Percentiles rank a stretch among this genome's conserved stretches.
Evolutionary conservation across 2,113 vertebrate species (phyloP).

Genomic region (Chrysemys picta): DNA sequence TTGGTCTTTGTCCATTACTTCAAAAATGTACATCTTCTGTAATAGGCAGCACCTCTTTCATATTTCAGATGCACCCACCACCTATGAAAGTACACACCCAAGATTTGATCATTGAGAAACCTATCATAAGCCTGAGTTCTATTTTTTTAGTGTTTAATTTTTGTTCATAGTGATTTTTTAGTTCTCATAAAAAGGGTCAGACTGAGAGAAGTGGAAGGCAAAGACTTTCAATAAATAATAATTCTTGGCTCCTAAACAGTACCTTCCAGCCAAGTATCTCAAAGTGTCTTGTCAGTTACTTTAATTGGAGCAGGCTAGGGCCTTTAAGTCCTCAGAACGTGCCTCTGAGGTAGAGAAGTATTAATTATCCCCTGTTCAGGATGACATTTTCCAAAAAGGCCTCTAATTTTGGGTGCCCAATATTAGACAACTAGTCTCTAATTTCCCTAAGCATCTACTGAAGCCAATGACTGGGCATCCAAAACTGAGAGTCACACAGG

Average conservation of each 20-base stretch:
- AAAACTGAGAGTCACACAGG: not conserved
- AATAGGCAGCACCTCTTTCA: not conserved
- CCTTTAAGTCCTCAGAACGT: not conserved
- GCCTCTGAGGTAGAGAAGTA: not conserved
- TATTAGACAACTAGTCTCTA: not conserved
- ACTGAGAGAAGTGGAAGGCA: not conserved
- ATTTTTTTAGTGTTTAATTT: not conserved
- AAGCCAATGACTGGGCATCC: not conserved
- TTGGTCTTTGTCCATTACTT: not conserved
- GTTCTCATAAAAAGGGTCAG: not conserved
- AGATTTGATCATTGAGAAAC: not conserved
- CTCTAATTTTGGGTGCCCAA: not conserved
- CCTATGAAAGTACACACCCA: not conserved
- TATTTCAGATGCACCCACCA: not conserved
- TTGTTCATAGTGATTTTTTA: not conserved
- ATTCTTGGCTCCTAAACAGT: not conserved
- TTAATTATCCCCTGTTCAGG: not conserved
- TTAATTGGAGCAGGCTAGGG: not conserved
- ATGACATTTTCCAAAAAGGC: not conserved
- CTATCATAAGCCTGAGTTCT: not conserved
- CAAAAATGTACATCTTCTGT: not conserved
- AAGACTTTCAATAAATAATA: not conserved
- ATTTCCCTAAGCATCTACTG: fast-evolving
- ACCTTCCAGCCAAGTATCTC: not conserved
- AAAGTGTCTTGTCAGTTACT: not conserved